Base-by-base conservation (phyloP, 1,140 invertebrate genomes). In the Dreissena rostriformis region DNA sequence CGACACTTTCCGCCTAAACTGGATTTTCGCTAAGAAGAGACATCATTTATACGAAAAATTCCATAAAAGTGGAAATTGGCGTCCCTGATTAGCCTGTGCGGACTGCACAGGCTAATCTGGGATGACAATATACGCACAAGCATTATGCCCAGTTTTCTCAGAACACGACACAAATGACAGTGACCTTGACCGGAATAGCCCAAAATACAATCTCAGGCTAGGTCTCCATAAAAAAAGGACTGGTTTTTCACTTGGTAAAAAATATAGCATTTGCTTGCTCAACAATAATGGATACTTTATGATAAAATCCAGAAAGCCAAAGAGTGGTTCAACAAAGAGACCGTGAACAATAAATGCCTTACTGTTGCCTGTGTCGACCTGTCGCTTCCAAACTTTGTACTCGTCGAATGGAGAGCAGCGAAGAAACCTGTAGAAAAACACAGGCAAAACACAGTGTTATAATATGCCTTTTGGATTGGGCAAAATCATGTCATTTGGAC, bases 351-450 rank as follows among this genome's bases (percentile, higher is more conserved):
- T 39, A 39, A 61, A 61, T 57, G 26, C 86, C 73, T 87, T 87
- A 91, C 91, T 84, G 82, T 87, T 96, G 90, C 97, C 97, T 90
- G 96, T 96, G 82, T 97, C 96, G 0, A 96, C 95, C 94, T 95
- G 95, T 39, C 94, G 94, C 87, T 95, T 96, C 95, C 95, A 95
- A 22, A 94, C 90, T 85, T 93, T 92, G n/a, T 97, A 93, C 89
- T 98, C 97, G 93, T 98, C 96, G 92, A 98, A 98, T 0, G 97
- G 97, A n/a, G 96, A 95, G 91, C 96, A 97, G 22, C 95, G 94
- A 0, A 98, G 91, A 93, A 98, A 98, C 91, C 97, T 92, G 63
- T 15, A 87, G 85, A 66, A 71, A 78, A 78, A 7, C 24, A 11
- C 2, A 63, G 61, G 39, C 8, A 39, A 39, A 2, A 39, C 2